Conservation (phyloP, 2,113 vertebrate genomes). For the Sciurus niger region DNA sequence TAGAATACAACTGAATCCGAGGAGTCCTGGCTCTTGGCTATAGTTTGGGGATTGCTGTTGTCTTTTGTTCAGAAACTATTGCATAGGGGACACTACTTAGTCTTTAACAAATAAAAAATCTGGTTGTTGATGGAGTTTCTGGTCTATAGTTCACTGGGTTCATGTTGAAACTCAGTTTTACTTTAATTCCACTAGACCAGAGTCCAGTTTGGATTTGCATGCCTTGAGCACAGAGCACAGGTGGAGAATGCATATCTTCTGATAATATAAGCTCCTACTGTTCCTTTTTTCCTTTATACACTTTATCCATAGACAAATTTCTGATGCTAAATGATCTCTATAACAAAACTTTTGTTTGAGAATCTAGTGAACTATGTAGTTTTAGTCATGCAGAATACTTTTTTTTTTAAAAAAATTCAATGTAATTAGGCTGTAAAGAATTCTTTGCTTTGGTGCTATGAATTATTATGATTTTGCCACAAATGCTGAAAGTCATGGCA, state of each 20-base stretch:
- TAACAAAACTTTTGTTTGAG: background rate
- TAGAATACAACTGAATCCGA: background rate
- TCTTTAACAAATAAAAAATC: background rate
- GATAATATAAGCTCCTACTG: background rate
- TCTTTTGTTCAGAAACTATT: conserved; percentile 49
- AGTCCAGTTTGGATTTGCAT: background rate
- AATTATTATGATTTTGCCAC: background rate
- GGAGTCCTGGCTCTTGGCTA: background rate
- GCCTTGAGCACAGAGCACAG: background rate
- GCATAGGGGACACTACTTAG: background rate
- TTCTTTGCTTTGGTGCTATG: conserved; percentile 36
- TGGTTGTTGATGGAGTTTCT: background rate
- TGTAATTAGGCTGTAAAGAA: background rate
- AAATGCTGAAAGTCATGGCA: background rate
- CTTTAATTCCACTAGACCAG: background rate
- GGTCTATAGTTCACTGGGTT: background rate
- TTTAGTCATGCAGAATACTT: background rate
- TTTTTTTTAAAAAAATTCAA: background rate
- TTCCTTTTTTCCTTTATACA: background rate
- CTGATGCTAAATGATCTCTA: background rate
- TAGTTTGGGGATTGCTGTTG: background rate
- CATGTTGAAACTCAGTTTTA: background rate
- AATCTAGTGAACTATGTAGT: background rate
- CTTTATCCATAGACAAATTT: background rate
- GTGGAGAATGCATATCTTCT: background rate